phyloP scores from a whole-genome alignment of 2,797 vertebrate genomes.

The Aeoliscus strigatus region DNA sequence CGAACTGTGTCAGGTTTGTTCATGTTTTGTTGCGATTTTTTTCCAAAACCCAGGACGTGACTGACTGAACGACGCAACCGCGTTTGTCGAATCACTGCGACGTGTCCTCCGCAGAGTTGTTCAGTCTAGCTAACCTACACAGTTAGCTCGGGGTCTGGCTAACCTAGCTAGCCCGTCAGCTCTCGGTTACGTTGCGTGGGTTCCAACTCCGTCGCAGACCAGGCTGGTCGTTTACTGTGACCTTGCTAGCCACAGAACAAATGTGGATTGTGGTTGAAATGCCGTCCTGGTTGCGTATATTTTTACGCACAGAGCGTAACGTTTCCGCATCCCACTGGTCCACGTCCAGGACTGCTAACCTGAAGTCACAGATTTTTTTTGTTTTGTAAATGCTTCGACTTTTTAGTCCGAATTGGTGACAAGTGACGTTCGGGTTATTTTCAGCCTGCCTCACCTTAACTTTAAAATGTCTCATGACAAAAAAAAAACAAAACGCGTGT shows the following conservation, averaged over 20 bases:
- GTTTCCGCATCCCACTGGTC: background rate
- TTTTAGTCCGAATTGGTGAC: constrained; percentile 1
- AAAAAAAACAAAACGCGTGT: too few relatives aligned
- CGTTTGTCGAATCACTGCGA: too few relatives aligned
- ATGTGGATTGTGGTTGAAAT: background rate
- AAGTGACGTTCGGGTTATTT: background rate
- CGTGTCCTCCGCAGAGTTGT: too few relatives aligned
- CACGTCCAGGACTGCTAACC: background rate
- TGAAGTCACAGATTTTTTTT: too few relatives aligned
- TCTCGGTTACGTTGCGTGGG: background rate
- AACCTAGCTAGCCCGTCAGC: background rate
- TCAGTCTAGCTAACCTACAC: too few relatives aligned
- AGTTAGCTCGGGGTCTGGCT: too few relatives aligned
- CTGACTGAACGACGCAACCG: background rate
- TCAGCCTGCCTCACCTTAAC: fast-evolving
- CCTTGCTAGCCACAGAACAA: background rate
- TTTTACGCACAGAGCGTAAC: background rate
- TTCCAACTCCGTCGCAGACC: background rate
- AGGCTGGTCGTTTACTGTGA: background rate
- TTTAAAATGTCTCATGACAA: background rate
- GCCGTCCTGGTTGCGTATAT: background rate
- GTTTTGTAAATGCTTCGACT: too few relatives aligned
- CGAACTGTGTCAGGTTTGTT: constrained; percentile 48
- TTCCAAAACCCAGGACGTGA: fast-evolving
- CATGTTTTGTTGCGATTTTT: too few relatives aligned